These are phyloP conservation scores for Spodoptera frugiperda DNA, from an alignment of 1,140 invertebrate species.

Conservation along the genomic window DNA sequence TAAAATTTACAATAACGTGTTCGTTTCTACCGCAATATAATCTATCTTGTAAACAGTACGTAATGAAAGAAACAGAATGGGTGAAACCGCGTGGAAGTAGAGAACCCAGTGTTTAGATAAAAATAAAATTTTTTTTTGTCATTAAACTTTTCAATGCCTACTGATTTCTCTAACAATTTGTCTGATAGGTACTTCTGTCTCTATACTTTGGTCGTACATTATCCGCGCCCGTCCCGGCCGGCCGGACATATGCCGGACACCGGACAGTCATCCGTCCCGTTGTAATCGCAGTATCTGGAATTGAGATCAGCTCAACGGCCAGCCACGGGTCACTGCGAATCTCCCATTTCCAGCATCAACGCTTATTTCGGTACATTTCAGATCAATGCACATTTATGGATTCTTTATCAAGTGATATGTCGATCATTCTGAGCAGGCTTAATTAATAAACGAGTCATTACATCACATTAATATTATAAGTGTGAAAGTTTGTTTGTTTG, in stretches of 20 bases:
- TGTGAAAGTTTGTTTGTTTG: no score
- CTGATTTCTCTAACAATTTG: no score
- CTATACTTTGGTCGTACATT: background rate
- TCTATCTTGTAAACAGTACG: no score
- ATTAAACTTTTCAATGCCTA: no score
- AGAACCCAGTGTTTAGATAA: no score
- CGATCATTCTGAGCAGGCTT: background rate
- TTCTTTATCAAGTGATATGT: background rate
- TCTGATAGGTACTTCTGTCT: background rate
- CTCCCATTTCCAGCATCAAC: conserved; percentile 10
- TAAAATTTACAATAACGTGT: no score
- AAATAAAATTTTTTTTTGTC: no score
- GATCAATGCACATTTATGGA: background rate
- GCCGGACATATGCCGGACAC: conserved; percentile 15
- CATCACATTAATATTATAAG: no score
- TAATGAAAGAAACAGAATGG: no score
- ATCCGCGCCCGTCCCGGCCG: background rate
- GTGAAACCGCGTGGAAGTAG: no score
- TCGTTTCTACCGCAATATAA: no score
- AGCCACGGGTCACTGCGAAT: background rate
- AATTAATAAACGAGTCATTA: background rate
- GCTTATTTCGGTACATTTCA: conserved; percentile 11
- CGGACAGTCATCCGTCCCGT: conserved; percentile 39
- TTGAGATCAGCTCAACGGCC: conserved; percentile 25
- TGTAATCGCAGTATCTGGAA: conserved; percentile 35